phyloP scores from a whole-genome alignment of 2,888 invertebrate species.

The Mechanitis messenoides region DNA sequence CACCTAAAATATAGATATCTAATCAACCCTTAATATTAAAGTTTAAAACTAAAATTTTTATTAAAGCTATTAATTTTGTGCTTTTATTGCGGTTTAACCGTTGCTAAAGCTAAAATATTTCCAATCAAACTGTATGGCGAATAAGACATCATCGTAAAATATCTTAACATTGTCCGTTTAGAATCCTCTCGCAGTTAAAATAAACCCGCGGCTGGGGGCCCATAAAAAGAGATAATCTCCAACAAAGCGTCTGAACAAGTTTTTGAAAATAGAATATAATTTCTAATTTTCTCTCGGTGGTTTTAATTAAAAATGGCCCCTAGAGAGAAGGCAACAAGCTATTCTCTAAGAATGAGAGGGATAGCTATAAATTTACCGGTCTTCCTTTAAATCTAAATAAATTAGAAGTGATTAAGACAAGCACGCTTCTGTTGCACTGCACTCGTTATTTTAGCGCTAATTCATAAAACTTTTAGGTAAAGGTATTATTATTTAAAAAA shows the following conservation, averaged over 20 bases:
- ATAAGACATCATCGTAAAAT: conserved; percentile 66
- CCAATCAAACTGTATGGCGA: conserved; percentile 57
- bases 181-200: conserved; percentile 69
- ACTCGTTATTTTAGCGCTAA: conserved; percentile 58
- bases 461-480: conserved; percentile 29
- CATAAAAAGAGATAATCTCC: conserved; percentile 75
- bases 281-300: conserved; percentile 76
- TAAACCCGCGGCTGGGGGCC: conserved; percentile 69
- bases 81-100: conserved; percentile 18
- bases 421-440: conserved; percentile 66
- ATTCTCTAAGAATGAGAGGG: conserved; percentile 56
- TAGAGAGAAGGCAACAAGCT: conserved; percentile 58
- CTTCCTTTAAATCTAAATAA: conserved; percentile 72
- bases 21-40: conserved; percentile 5
- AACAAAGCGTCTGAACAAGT: conserved; percentile 74
- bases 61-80: conserved; percentile 18
- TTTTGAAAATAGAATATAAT: conserved; percentile 77
- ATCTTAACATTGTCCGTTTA: conserved; percentile 60
- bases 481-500: too few species aligned
- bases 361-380: conserved; percentile 67
- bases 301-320: conserved; percentile 77
- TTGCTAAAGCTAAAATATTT: conserved; percentile 41
- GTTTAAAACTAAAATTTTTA: conserved; percentile 14
- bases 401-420: conserved; percentile 76
- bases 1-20: not conserved